A percentile compares a stretch with the other conserved stretches of the same genome.
phyloP scores from a whole-genome alignment of 1,140 invertebrate genomes.

The Temnothorax nylanderi region DNA sequence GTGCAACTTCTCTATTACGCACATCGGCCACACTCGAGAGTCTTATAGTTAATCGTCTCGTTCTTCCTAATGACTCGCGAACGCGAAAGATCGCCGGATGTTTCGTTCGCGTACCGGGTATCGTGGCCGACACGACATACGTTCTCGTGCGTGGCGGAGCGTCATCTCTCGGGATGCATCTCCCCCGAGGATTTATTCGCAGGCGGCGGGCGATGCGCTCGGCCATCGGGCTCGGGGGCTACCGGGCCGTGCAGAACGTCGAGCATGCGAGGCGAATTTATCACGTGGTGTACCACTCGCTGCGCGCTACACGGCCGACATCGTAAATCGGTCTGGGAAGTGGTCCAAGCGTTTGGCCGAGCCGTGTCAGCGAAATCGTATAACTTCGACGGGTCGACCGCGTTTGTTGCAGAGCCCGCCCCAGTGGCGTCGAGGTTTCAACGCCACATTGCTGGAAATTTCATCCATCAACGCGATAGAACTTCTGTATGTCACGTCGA shows the following conservation, averaged over 20 bases:
- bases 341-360: constrained; percentile 80
- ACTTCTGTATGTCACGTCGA: background rate
- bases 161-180: constrained; percentile 60
- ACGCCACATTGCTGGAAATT: constrained; percentile 23
- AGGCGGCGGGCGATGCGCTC: constrained; percentile 60
- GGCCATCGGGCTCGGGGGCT: constrained; percentile 43
- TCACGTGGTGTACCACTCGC: constrained; percentile 60
- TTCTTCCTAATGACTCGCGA: constrained; percentile 29
- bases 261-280: constrained; percentile 61
- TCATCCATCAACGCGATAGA: background rate
- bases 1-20: background rate
- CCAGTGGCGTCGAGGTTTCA: constrained; percentile 60
- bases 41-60: constrained; percentile 14
- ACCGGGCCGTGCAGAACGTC: constrained; percentile 38
- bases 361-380: constrained; percentile 81
- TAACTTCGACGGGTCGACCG: constrained; percentile 67
- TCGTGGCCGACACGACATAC: background rate
- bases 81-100: constrained; percentile 16
- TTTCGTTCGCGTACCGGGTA: constrained; percentile 21
- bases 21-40: background rate
- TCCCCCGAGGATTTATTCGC: constrained; percentile 67
- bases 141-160: constrained; percentile 51
- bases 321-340: constrained; percentile 83
- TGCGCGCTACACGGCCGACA: constrained; percentile 64
- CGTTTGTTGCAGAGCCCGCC: constrained; percentile 24